A percentile compares a stretch with the other conserved stretches of the same genome.
phyloP scores from a whole-genome alignment of 2,113 vertebrate species.

The Stercorarius parasiticus region DNA sequence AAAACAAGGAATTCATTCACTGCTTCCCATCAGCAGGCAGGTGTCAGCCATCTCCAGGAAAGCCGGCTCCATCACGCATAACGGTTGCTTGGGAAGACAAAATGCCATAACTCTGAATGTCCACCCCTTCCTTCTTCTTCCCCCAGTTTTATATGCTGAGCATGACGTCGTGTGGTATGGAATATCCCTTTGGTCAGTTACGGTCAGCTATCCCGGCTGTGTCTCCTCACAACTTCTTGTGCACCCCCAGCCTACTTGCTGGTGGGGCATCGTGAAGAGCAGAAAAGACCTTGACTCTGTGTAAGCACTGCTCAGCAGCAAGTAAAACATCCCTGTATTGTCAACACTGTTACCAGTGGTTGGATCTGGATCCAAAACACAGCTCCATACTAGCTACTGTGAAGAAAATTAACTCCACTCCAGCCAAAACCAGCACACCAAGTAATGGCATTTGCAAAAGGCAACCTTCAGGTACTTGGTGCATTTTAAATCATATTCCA shows the following conservation, averaged over 20 bases:
- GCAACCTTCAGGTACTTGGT: background rate
- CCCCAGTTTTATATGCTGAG: background rate
- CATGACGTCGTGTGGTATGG: background rate
- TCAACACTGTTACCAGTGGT: background rate
- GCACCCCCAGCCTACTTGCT: background rate
- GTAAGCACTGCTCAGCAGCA: background rate
- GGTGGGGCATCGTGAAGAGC: background rate
- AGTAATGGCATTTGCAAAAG: background rate
- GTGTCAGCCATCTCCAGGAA: background rate
- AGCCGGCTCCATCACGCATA: background rate
- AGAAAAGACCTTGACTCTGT: background rate
- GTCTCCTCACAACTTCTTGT: background rate
- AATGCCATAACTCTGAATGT: background rate
- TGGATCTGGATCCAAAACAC: background rate
- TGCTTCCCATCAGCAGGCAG: background rate
- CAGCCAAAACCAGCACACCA: background rate
- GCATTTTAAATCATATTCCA: background rate
- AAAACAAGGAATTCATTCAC: background rate
- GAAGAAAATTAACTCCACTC: background rate
- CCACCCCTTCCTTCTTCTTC: background rate
- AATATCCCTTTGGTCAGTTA: background rate
- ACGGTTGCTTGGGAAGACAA: background rate
- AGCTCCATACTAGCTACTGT: background rate
- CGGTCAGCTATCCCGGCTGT: background rate
- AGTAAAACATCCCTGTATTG: background rate